Base-by-base conservation (phyloP, 2,888 invertebrate genomes). In the Drosophila antonietae region DNA sequence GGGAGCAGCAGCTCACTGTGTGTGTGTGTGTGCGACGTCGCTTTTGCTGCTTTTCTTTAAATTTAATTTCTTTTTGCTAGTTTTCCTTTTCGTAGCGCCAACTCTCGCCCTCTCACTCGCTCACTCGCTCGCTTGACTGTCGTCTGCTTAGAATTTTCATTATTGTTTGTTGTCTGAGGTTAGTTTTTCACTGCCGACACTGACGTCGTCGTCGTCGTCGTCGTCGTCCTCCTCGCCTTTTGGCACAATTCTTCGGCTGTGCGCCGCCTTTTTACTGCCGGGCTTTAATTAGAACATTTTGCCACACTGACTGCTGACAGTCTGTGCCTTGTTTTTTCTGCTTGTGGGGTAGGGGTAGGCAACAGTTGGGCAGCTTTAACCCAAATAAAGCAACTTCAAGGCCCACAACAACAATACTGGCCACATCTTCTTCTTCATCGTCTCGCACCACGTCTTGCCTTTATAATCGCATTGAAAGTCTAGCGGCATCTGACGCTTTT, bases 91-190 rank as follows among this genome's bases (percentile, higher is more conserved):
- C 49, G 49, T 7, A 7, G 37, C 37, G 37, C 37, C n/a, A 31
- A 31, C 49, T 33, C 33, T 51, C 37, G 9, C 46, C 20, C 8
- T 55, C 63, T 15, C 35, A 1, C 63, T n/a, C 9, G 49, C 63
- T 60, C 61, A 35, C 62, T 55, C 57, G 49, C 56, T 49, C 62
- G 31, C 57, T 57, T 28, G 33, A 12, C 59, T 46, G 43, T 43
- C 62, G 31, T 58, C 66, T 89, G 87, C 88, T 88, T 81, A 86
- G 86, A 87, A 86, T 88, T 83, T 88, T 82, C 84, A 82, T 78
- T 82, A 86, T 87, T 86, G 84, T 86, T 86, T 86, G 87, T 88
- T 89, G 89, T 86, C 87, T 87, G 82, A 88, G 86, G 89, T 88
- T 87, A 87, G 89, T 87, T 86, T 77, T 86, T 86, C 86, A 85